Conservation (phyloP, 2,888 invertebrate species). For the Halictus quadricinctus region DNA sequence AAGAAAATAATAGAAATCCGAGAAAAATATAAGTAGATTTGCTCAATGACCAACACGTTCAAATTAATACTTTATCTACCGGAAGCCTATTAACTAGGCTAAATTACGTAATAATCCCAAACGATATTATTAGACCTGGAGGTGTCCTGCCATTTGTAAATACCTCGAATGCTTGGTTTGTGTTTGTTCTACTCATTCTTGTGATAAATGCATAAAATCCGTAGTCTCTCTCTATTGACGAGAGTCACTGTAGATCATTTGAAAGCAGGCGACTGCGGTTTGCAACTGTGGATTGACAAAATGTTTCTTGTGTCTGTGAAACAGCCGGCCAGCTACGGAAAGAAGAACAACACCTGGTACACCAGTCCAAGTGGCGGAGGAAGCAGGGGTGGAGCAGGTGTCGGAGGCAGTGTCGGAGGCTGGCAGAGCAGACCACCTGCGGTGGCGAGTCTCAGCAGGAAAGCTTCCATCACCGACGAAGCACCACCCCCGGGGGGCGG, state of each 20-base stretch:
- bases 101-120: too few relatives aligned
- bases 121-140: too few relatives aligned
- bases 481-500: slow-evolving; percentile 88
- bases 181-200: too few relatives aligned
- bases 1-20: too few relatives aligned
- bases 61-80: too few relatives aligned
- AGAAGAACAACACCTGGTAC: slow-evolving; percentile 95
- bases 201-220: too few relatives aligned
- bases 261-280: neutral
- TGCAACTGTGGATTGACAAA: neutral
- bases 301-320: slow-evolving; percentile 38
- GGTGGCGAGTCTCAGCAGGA: slow-evolving; percentile 87
- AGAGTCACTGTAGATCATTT: neutral
- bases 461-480: slow-evolving; percentile 92
- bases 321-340: slow-evolving; percentile 94
- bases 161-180: too few relatives aligned
- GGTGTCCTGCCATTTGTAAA: too few relatives aligned
- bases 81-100: too few relatives aligned
- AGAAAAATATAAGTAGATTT: too few relatives aligned
- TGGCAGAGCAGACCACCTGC: slow-evolving; percentile 84
- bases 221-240: too few relatives aligned
- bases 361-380: slow-evolving; percentile 85
- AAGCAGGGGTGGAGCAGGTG: slow-evolving; percentile 78
- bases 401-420: slow-evolving; percentile 75
- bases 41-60: too few relatives aligned